Percentiles rank a stretch among this genome's conserved stretches.
Conservation (phyloP, 2,888 invertebrate species). For the Leucophenga montana region DNA sequence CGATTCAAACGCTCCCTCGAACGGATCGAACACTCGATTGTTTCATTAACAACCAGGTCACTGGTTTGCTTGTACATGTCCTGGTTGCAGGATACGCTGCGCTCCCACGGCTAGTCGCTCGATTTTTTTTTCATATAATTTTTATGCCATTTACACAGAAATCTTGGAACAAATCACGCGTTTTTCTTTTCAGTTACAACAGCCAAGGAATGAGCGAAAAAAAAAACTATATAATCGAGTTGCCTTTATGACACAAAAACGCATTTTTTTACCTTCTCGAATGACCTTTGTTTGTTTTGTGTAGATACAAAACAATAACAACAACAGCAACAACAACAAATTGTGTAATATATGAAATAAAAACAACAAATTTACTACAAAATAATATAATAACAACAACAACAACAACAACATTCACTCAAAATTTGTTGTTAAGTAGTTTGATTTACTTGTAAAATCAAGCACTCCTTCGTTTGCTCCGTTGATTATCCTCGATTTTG, state of each 20-base stretch:
- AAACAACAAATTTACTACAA: constrained; percentile 22
- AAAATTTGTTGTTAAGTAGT: constrained; percentile 31
- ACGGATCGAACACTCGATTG: constrained; percentile 47
- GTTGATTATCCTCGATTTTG: constrained; percentile 18
- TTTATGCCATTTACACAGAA: constrained; percentile 64
- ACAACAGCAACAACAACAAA: constrained; percentile 35
- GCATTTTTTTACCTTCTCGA: not conserved
- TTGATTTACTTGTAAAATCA: constrained; percentile 42
- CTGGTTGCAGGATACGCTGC: constrained; percentile 34
- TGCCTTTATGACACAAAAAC: constrained; percentile 15
- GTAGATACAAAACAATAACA: constrained; percentile 33
- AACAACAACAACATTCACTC: constrained; percentile 16
- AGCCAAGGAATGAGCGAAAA: not conserved
- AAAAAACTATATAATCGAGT: constrained; percentile 4
- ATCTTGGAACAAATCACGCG: constrained; percentile 65
- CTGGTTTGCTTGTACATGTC: constrained; percentile 9
- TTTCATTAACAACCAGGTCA: constrained; percentile 52
- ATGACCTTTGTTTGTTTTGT: constrained; percentile 63
- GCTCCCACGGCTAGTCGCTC: constrained; percentile 58
- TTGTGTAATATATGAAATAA: constrained; percentile 38
- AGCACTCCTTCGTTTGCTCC: constrained; percentile 10
- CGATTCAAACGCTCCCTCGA: not conserved
- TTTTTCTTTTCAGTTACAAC: constrained; percentile 46
- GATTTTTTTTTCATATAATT: constrained; percentile 37
- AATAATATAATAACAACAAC: not conserved